Conservation (phyloP, 2,113 vertebrate genomes). For the Pachycephala philippinensis region DNA sequence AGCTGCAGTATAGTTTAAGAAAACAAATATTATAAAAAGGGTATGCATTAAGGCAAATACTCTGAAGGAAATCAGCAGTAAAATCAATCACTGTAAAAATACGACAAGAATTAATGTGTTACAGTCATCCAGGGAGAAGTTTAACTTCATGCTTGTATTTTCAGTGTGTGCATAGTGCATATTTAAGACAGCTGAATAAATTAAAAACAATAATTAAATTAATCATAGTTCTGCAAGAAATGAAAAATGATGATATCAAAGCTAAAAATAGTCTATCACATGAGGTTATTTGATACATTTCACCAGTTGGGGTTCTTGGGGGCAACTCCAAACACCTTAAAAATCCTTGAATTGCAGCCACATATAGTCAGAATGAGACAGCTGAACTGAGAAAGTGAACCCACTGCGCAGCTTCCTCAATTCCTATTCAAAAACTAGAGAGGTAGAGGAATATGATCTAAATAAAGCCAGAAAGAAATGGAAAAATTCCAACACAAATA, state of each 20-base stretch:
- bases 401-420: background rate
- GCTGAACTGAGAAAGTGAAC: background rate
- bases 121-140: background rate
- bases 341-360: background rate
- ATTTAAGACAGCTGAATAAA: background rate
- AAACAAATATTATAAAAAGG: background rate
- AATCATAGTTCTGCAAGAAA: background rate
- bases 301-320: background rate
- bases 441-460: background rate
- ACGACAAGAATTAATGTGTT: background rate
- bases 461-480: background rate
- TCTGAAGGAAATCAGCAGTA: background rate
- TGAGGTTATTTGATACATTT: background rate
- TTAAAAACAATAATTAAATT: background rate
- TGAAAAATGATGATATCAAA: background rate
- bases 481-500: background rate
- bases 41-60: background rate
- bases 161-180: background rate
- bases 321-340: background rate
- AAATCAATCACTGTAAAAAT: conserved; percentile 18
- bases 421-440: background rate
- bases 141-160: background rate
- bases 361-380: background rate
- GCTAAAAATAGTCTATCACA: background rate
- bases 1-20: background rate